Evolutionary conservation across 2,888 invertebrate genomes (phyloP).

Genomic region (Himalopsyche japonica): DNA sequence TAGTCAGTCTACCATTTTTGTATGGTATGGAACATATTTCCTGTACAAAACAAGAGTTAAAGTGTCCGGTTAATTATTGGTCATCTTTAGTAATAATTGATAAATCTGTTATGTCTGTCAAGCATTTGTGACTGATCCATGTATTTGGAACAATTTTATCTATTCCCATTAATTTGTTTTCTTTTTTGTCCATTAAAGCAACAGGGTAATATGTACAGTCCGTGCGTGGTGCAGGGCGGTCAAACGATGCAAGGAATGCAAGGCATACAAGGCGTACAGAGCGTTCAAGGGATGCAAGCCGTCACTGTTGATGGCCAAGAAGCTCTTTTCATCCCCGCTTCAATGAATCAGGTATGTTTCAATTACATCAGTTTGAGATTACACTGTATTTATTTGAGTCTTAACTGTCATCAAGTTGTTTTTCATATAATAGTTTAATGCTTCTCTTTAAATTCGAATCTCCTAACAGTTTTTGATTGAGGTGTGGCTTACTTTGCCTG

Average conservation of each 20-base stretch:
- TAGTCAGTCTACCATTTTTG: too few species aligned
- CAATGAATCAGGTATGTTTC: conserved; percentile 61
- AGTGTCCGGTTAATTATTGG: background rate
- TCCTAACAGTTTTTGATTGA: too few species aligned
- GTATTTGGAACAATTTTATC: background rate
- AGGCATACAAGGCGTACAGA: conserved; percentile 55
- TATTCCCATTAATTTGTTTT: background rate
- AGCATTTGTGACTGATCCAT: background rate
- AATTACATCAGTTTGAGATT: too few species aligned
- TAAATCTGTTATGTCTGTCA: background rate
- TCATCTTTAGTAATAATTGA: background rate
- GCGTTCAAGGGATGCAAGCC: conserved; percentile 83
- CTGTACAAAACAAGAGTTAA: too few species aligned
- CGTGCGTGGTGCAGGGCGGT: conserved; percentile 58
- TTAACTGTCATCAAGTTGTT: too few species aligned
- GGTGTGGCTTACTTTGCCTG: too few species aligned
- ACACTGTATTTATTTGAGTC: too few species aligned
- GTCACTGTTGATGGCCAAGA: conserved; percentile 93
- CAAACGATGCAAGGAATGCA: conserved; percentile 76
- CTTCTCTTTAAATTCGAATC: too few species aligned
- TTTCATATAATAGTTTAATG: too few species aligned
- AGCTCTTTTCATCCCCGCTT: conserved; percentile 86
- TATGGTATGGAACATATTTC: too few species aligned
- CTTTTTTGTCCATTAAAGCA: background rate
- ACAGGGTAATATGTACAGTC: conserved; percentile 52